Evolutionary conservation across 2,113 vertebrate species (phyloP), one percentile per base, ranked within the genome.

Genomic region (Centropristis striata): DNA sequence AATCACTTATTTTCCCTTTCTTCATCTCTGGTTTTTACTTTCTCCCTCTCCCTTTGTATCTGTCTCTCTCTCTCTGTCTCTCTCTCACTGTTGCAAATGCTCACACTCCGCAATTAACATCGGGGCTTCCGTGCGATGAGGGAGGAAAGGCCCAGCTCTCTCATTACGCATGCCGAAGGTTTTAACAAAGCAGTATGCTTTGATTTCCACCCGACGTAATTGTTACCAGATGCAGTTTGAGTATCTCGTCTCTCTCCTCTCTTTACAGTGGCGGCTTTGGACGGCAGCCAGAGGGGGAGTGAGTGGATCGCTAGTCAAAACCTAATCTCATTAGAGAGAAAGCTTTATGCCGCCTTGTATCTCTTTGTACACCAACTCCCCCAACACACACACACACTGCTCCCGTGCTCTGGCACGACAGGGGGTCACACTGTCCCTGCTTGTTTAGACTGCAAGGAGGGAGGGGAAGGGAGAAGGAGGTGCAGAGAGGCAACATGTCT

Each of bases 141-240:
- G 81, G 84, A 81, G 84, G 80, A 85, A 88, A 81, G 84, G 76
- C 85, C 81, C 74, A 5, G 75, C 88, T 89, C 90, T 90, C 87
- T 92, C 90, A 92, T 92, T 92, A 91, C 81, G 7, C 86, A 87
- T 71, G 84, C 89, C 83, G 59, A 90, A 84, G 91, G 87, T 90
- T 89, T 92, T 84, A 91, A 92, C 91, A 93, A 92, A 92, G 91
- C 90, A 64, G 83, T 64, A 32, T 25, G 85, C 89, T 91, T 93
- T 92, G 92, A 93, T 93, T 93, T 87, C 85, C 81, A 77, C 78
- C 88, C 80, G 68, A 86, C 81, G 86, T 94, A 95, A 95, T 95
- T 96, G 93, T 95, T 93, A 91, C 82, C 95, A 95, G 94, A 95
- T 95, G 95, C 82, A 85, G 92, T 91, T 91, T 77, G 90, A 95